phyloP scores from a whole-genome alignment of 2,888 invertebrate genomes.

The Polymixis flavicincta region DNA sequence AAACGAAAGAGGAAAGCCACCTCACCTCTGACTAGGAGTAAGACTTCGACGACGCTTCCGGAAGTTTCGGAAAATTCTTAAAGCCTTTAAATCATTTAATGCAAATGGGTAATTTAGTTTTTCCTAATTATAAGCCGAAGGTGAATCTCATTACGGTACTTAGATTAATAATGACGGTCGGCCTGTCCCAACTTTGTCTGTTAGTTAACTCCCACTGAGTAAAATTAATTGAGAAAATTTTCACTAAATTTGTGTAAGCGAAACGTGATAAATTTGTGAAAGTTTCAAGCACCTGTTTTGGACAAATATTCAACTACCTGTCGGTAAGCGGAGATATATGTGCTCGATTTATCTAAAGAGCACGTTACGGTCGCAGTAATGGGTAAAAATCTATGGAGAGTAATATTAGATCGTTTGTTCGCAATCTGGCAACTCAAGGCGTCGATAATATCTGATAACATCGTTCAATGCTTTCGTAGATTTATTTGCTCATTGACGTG shows the following conservation, averaged over 20 bases:
- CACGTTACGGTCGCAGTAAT: constrained; percentile 15
- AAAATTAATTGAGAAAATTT: constrained; percentile 79
- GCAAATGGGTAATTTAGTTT: constrained; percentile 59
- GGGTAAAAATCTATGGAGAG: constrained; percentile 36
- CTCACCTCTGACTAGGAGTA: background rate
- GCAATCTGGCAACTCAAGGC: constrained; percentile 12
- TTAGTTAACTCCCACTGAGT: constrained; percentile 74
- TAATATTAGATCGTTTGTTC: constrained; percentile 37
- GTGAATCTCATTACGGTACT: constrained; percentile 69
- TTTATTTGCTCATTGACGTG: constrained; percentile 18
- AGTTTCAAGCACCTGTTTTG: constrained; percentile 69
- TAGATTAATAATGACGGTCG: constrained; percentile 72
- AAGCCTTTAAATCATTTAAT: constrained; percentile 54
- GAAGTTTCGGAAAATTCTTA: constrained; percentile 40
- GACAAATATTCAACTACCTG: constrained; percentile 64
- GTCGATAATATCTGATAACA: constrained; percentile 33
- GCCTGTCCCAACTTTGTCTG: constrained; percentile 73
- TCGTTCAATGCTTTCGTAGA: constrained; percentile 37
- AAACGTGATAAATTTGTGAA: constrained; percentile 73
- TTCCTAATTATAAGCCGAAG: constrained; percentile 65
- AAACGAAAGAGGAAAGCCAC: background rate
- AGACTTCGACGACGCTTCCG: background rate
- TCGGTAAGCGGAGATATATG: constrained; percentile 50
- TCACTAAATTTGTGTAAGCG: constrained; percentile 72
- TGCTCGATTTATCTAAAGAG: constrained; percentile 37